Percentiles rank a stretch among this genome's conserved stretches.
phyloP scores from a whole-genome alignment of 92 coral and sea anemone species.

The Blastomussa wellsi region DNA sequence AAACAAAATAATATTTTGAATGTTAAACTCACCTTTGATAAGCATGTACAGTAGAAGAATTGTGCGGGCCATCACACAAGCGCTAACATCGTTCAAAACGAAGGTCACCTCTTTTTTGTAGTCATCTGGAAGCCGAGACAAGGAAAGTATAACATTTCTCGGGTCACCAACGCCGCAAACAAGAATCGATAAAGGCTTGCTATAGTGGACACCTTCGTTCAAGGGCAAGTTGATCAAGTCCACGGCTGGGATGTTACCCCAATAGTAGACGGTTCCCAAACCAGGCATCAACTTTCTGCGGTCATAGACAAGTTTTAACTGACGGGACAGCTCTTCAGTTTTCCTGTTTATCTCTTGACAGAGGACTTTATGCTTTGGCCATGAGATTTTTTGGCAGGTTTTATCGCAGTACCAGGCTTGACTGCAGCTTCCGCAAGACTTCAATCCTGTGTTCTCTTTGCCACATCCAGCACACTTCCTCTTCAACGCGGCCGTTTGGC shows the following conservation, averaged over 20 bases:
- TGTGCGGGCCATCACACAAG: slow-evolving; percentile 74
- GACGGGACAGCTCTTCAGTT: background rate
- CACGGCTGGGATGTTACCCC: slow-evolving; percentile 77
- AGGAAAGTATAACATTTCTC: slow-evolving; percentile 59
- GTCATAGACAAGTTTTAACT: background rate
- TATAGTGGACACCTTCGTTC: slow-evolving; percentile 70
- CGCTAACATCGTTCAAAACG: slow-evolving; percentile 67
- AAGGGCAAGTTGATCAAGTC: slow-evolving; percentile 69
- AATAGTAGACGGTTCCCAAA: slow-evolving; percentile 50
- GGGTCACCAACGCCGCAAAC: slow-evolving; percentile 84
- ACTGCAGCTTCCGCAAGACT: slow-evolving; percentile 54
- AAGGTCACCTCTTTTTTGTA: slow-evolving; percentile 55
- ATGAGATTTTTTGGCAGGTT: slow-evolving; percentile 50
- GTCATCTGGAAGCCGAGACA: slow-evolving; percentile 53
- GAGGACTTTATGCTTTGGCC: slow-evolving; percentile 52
- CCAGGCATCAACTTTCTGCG: background rate
- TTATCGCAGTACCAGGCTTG: slow-evolving; percentile 67
- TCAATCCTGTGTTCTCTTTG: slow-evolving; percentile 8
- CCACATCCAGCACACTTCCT: slow-evolving; percentile 56
- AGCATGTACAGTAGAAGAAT: slow-evolving; percentile 72
- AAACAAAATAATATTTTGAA: no score
- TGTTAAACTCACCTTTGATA: slow-evolving; percentile 44
- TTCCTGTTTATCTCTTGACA: slow-evolving; percentile 42
- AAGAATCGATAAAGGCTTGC: slow-evolving; percentile 52
- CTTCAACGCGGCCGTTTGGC: slow-evolving; percentile 47